Evolutionary conservation across 2,797 vertebrate species (phyloP), one percentile per base, ranked within the genome.

Genomic region (Pseudochromis fuscus): DNA sequence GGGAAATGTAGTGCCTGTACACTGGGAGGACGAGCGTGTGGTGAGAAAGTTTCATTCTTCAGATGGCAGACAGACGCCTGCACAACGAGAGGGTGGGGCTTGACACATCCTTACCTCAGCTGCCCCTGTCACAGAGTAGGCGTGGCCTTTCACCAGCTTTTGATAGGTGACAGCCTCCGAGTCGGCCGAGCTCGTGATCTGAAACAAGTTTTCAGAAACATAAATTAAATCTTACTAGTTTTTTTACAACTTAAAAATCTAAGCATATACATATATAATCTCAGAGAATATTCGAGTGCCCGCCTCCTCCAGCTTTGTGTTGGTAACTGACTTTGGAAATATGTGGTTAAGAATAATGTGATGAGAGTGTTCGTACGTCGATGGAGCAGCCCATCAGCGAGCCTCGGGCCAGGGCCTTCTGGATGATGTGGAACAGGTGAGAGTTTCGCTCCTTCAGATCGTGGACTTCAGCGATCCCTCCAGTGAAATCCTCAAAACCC

Each of bases 381-480:
- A 96, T 96, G 30, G 95, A 96, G 80, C 96, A 97, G 85, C 96
- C 95, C 4, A 97, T 94, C 19, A 96, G 93, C 0, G 95, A 96
- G 0, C 95, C 95, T 2, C 92, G 93, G 67, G 73, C 71, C 57
- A 96, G 89, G 1, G 95, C 96, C 72, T 96, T 97, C 90, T 94
- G 92, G 66, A 97, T 95, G 93, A 97, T 94, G 82, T 71, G 94
- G 91, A 95, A 97, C 72, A 98, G 92, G 63, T 93, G 83, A 0
- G 91, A 84, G 3, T 93, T 92, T 1, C 95, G 90, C 24, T 85
- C 91, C 37, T 56, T 87, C 58, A 98, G 82, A 24, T 95, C 93
- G 1, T 93, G 96, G 88, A 85, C 93, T 72, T 97, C 96, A 0
- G 96, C 93, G 8, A 97, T 83, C 5, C 83, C 83, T 33, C 80